Base-by-base conservation (phyloP, 1,140 invertebrate genomes). In the Eupristina koningsbergeri region DNA sequence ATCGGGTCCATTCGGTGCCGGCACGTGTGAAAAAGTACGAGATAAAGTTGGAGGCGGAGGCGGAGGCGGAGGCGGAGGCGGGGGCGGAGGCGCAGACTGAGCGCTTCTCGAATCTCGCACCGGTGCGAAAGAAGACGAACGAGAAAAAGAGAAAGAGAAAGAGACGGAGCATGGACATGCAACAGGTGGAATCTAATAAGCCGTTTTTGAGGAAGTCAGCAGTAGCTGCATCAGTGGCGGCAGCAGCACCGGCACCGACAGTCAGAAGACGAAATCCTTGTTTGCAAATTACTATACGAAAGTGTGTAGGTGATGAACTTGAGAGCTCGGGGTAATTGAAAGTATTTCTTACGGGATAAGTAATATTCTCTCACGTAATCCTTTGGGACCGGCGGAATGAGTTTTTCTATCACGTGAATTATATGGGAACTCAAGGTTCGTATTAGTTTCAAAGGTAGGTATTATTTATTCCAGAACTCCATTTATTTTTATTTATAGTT, bases 141-240 rank as follows among this genome's bases (percentile, higher is more conserved):
- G 64, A 47, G 45, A 36, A 41, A 69, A 45, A 50, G 31, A 41
- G 63, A 41, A 11, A 34, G 53, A 26, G 11, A 47, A 45, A 50
- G 47, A 31, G 45, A 36, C 53, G 47, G 58, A 53, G 78, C 78
- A 22, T 36, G 39, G 34, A 5, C 29, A 45, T 19, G 77, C 83
- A 84, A 84, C 83, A 84, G 83, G 83, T 84, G 83, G 83, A 80
- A 80, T 84, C 83, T 84, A 84, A 80, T 80, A 84, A 80, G 76
- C 67, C 77, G 83, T 80, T 80, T 84, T 84, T 80, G 36, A 78
- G 74, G 76, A 83, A 71, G 36, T 36, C 53, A n/a, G 47, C 63
- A 67, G 41, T 36, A 19, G 36, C 11, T 8, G 58, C 11, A 45
- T 5, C 41, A 45, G 41, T 11, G 11, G 41, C 41, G 11, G 41